Evolutionary conservation across 2,113 vertebrate genomes (phyloP), one percentile per base, ranked within the genome.

Genomic region (Dissostichus mawsoni): DNA sequence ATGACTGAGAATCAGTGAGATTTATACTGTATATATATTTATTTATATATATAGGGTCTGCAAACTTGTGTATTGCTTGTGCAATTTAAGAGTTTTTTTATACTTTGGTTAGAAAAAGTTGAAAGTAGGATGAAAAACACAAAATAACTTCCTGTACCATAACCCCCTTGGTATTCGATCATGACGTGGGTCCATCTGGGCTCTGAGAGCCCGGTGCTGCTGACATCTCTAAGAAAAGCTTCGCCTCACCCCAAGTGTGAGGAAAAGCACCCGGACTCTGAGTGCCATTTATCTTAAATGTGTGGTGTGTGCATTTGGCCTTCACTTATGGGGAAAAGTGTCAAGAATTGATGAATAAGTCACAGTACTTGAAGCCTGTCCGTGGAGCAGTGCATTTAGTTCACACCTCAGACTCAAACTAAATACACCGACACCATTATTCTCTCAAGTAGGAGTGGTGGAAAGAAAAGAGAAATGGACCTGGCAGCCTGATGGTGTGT

Each of bases 321-420:
- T 57, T 83, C 87, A 68, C 69, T 80, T 56, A n/a, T 50, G 29
- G 69, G 10, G 45, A 59, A 70, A 89, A 55, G 92, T 90, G 90
- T 89, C 69, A 83, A 69, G 77, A 79, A 66, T 7, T 56, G 79
- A 89, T 92, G 80, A 92, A 92, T 90, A 93, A 93, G 44, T 92
- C 79, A 90, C 63, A 63, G 55, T 18, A 1, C 52, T 69, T 56
- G 51, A 64, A 74, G 61, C 29, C 13, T 45, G 25, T 52, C 63
- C 51, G 67, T 74, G 76, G 69, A 59, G 58, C 62, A 56, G 61
- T 89, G 75, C 91, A 89, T 92, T 89, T 85, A 80, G 50, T 86
- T 92, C 85, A 86, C 90, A 92, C 88, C 84, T 87, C 72, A 16
- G 82, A 72, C 52, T 87, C 72, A 16, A 84, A 72, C 52, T 87